Evolutionary conservation across 2,888 invertebrate species (phyloP), one percentile per base, ranked within the genome.

Genomic region (Drosophila prolongata): DNA sequence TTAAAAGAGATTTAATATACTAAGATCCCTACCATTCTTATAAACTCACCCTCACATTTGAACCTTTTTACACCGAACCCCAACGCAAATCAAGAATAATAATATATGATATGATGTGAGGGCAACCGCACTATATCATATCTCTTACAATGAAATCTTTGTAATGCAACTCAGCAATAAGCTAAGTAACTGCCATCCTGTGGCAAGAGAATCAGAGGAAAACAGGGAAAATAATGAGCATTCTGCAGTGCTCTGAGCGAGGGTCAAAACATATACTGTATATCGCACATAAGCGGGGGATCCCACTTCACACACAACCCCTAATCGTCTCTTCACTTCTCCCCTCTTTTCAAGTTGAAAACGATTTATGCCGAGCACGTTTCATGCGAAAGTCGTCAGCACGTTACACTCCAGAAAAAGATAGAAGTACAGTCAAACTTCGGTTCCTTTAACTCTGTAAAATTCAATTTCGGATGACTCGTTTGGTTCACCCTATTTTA

Each of bases 281-380:
- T 62, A 42, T 38, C 52, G 30, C 52, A 53, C 59, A 59, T 42
- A 57, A 37, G 11, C 47, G 46, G 35, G 49, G 49, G 19, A 16
- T 37, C 40, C 44, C 13, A 19, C 56, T 19, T 40, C 57, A 35
- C 27, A 14, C 43, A 50, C 37, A 47, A 40, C 40, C 43, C 50
- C 54, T 59, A 53, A 47, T 46, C 38, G 27, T 30, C 10, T 13
- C 42, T 30, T n/a, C 13, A 27, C 35, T 27, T 30, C 14, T 16
- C 19, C 52, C 37, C 35, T 6, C n/a, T 40, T 42, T n/a, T 35
- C 19, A 9, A 56, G 59, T 27, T 54, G 30, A 50, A 53, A 58
- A 47, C 71, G 79, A 79, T 75, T 79, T 79, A 87, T 88, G 81
- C 89, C 65, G 66, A 58, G 79, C 87, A 88, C 89, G 87, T 88